These are phyloP conservation scores for Lithobius niger DNA, from an alignment of 1,140 invertebrate species.

Conservation along the genomic window DNA sequence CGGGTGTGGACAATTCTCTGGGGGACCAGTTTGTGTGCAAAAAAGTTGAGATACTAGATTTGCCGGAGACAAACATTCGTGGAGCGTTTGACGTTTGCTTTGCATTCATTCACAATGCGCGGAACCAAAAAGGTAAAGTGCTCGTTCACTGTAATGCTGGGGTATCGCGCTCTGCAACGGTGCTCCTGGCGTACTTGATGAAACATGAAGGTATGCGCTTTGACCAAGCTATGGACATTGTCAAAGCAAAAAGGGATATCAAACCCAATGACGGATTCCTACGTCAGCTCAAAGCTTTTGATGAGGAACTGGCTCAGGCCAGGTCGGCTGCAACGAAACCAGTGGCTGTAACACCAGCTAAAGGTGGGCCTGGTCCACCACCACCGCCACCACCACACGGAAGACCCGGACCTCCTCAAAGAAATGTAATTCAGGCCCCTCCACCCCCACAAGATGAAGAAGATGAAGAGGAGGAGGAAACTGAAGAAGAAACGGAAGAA, in stretches of 20 bases:
- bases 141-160: conserved; percentile 87
- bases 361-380: background rate
- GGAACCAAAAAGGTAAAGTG: conserved; percentile 41
- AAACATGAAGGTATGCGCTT: conserved; percentile 43
- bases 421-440: background rate
- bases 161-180: conserved; percentile 65
- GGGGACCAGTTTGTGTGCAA: conserved; percentile 30
- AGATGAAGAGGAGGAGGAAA: background rate
- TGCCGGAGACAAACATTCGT: conserved; percentile 20
- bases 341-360: background rate
- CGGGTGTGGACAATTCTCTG: conserved; percentile 25
- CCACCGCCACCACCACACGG: background rate
- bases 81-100: conserved; percentile 23
- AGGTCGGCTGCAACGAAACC: background rate
- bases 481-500: background rate
- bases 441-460: background rate
- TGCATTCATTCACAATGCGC: conserved; percentile 28
- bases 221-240: conserved; percentile 50
- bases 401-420: background rate
- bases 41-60: conserved; percentile 27
- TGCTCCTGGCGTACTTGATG: conserved; percentile 75
- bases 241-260: conserved; percentile 51
- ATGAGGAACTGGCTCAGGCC: conserved; percentile 10
- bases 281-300: conserved; percentile 41
- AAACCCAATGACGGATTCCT: conserved; percentile 68